Conservation (phyloP, 2,113 vertebrate genomes). For the Pelusios castaneus region DNA sequence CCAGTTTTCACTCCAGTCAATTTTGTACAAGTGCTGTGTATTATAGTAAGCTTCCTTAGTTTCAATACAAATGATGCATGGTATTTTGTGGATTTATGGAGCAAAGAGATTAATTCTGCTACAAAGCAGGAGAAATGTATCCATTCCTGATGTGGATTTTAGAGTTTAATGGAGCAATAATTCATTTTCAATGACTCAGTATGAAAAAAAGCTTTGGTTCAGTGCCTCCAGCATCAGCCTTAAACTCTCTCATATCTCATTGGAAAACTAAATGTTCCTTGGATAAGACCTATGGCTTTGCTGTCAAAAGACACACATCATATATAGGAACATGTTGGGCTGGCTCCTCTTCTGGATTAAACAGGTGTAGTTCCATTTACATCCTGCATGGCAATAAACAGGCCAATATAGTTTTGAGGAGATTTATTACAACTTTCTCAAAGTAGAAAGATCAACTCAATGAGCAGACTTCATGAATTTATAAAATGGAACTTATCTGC, state of each 20-base stretch:
- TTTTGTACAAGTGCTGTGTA: background rate
- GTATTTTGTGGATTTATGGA: background rate
- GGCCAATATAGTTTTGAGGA: background rate
- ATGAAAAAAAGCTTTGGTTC: background rate
- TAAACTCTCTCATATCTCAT: background rate
- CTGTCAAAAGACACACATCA: background rate
- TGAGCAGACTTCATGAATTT: background rate
- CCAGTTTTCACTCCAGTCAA: slow-evolving; percentile 25
- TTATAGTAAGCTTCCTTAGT: background rate
- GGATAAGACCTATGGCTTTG: background rate
- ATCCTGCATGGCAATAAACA: background rate
- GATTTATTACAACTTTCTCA: background rate
- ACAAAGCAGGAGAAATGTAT: background rate
- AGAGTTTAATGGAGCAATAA: background rate
- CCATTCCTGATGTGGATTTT: background rate
- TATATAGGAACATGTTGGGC: background rate
- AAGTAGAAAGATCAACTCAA: background rate
- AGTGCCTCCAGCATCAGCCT: background rate
- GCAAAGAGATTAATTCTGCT: background rate
- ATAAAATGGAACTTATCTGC: background rate
- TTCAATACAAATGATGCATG: background rate
- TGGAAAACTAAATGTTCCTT: slow-evolving; percentile 8
- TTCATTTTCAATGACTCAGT: background rate
- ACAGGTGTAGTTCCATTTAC: background rate
- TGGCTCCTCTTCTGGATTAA: background rate